Evolutionary conservation across 1,140 invertebrate genomes (phyloP), one percentile per base, ranked within the genome.

Genomic region (Palaemon carinicauda): DNA sequence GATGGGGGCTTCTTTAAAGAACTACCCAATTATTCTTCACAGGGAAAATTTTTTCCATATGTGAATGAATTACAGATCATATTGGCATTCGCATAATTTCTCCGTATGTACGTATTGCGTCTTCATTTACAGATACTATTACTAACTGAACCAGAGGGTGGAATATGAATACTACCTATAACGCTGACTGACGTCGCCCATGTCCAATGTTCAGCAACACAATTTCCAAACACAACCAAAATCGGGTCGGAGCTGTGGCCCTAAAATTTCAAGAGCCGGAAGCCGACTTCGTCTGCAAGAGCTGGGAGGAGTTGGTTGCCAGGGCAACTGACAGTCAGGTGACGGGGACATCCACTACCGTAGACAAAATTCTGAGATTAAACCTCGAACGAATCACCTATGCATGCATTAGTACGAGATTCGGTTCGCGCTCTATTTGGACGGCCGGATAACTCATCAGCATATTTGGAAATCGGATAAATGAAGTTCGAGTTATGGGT

Each of bases 321-420:
- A 69, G 21, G 31, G 65, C 65, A 69, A 69, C 65, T 69, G 65
- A 69, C 65, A 69, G 65, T 69, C 65, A 69, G 65, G 65, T 69
- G 65, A 69, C 65, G 65, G 65, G 21, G 65, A 69, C 65, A 69
- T 69, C 65, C 65, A 69, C 65, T 69, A 24, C 65, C 21, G 65
- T 29, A 69, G 65, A 69, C 65, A 69, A 69, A 69, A 69, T 41
- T 41, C 19, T 69, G 65, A 69, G 65, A 69, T 69, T 69, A 69
- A 69, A 69, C 65, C 65, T 29, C 24, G 65, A 69, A 69, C 65
- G 65, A 69, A 69, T 69, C 65, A 69, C 65, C 65, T 69, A 69
- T 69, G 65, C 65, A 69, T 69, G 65, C 31, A 69, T 69, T 21
- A 69, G 65, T 3, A 24, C 14, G 65, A 69, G 31, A 69, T 69